phyloP scores from a whole-genome alignment of 1,140 invertebrate genomes.

The Drosophila jambulina region DNA sequence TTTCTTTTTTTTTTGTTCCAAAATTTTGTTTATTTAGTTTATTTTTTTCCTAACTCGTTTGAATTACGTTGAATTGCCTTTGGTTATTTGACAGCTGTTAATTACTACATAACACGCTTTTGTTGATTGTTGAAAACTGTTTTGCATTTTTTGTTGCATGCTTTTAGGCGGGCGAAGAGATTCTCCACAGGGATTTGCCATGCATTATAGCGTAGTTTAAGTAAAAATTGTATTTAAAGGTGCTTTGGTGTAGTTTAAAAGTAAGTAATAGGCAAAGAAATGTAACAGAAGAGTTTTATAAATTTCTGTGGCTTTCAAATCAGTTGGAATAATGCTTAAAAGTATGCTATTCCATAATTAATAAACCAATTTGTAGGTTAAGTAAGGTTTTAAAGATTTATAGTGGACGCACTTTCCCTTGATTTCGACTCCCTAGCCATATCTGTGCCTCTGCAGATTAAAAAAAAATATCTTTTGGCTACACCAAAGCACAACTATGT shows the following conservation, averaged over 20 bases:
- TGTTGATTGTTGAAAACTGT: constrained; percentile 30
- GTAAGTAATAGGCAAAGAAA: too few relatives aligned
- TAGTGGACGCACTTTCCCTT: background rate
- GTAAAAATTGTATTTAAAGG: background rate
- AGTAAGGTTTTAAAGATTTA: background rate
- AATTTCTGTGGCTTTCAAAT: background rate
- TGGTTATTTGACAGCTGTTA: constrained; percentile 12
- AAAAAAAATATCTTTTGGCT: background rate
- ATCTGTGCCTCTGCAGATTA: background rate
- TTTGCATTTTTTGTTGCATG: constrained; percentile 41
- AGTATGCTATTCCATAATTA: background rate
- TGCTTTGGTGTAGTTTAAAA: background rate
- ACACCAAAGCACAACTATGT: background rate
- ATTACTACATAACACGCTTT: constrained; percentile 24
- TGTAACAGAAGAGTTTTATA: background rate
- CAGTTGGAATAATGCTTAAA: background rate
- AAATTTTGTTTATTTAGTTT: constrained; percentile 15
- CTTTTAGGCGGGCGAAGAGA: constrained; percentile 15
- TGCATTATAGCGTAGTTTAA: constrained; percentile 8
- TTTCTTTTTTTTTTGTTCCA: constrained; percentile 13
- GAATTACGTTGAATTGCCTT: constrained; percentile 24
- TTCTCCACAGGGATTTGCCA: background rate
- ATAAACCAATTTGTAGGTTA: background rate
- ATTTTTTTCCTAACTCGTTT: constrained; percentile 25
- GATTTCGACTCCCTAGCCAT: background rate